A percentile compares a stretch with the other conserved stretches of the same genome.
Evolutionary conservation across 2,888 invertebrate species (phyloP).

Genomic region (Eudemis profundana): DNA sequence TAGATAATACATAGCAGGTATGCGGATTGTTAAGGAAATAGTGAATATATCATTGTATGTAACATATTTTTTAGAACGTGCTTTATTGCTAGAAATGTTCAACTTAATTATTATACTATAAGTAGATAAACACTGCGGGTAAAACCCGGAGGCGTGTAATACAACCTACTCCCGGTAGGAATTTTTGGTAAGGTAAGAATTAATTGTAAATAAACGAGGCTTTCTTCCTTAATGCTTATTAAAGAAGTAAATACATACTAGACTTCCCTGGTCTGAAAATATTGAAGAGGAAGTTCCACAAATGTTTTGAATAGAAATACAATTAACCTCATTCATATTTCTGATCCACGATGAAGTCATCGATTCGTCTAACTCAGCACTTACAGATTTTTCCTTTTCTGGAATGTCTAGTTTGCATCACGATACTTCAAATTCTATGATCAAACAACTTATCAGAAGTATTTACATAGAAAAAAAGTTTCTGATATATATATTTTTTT

Average conservation of each 20-base stretch:
- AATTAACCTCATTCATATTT: conserved; percentile 8
- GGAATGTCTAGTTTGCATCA: no score
- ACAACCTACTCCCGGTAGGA: neutral
- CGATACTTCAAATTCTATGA: no score
- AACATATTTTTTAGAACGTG: no score
- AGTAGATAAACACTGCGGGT: neutral
- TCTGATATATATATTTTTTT: no score
- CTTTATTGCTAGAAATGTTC: no score
- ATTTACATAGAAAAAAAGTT: no score
- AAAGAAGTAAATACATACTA: neutral
- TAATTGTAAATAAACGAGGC: neutral
- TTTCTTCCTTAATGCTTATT: neutral
- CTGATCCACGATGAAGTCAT: conserved; percentile 3
- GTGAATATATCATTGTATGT: no score
- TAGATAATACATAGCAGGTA: no score
- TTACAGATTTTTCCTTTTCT: no score
- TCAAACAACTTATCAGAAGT: no score
- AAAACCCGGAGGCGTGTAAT: neutral
- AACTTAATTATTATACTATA: no score
- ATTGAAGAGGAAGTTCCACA: neutral
- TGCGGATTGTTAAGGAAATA: no score
- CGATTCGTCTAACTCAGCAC: neutral
- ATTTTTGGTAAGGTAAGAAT: neutral
- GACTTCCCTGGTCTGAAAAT: neutral
- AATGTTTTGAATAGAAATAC: neutral